Percentiles rank a stretch among this genome's conserved stretches.
Conservation (phyloP, 2,888 invertebrate species). For the Drosophila melanosoma region DNA sequence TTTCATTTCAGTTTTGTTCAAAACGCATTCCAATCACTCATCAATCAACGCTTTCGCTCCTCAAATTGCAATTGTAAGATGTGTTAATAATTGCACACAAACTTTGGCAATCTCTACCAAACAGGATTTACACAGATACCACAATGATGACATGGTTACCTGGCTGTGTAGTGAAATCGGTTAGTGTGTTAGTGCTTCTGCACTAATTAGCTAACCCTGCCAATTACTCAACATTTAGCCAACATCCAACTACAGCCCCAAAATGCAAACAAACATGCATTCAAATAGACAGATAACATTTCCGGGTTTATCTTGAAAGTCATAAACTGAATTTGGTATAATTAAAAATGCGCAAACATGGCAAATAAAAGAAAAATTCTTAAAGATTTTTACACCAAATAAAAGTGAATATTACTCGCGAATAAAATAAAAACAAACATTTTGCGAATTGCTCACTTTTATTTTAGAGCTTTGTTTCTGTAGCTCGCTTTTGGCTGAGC, state of each 20-base stretch:
- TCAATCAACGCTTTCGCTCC: slow-evolving; percentile 35
- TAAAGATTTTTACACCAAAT: slow-evolving; percentile 53
- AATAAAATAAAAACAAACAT: slow-evolving; percentile 43
- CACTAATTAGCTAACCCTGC: slow-evolving; percentile 70
- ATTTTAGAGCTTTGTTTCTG: slow-evolving; percentile 31
- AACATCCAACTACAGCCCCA: slow-evolving; percentile 31
- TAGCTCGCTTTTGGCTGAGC: slow-evolving; percentile 11
- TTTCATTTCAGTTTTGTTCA: slow-evolving; percentile 59
- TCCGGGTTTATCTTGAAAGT: slow-evolving; percentile 15
- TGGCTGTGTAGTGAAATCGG: slow-evolving; percentile 51
- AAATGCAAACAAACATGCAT: background rate
- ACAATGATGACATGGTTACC: slow-evolving; percentile 30
- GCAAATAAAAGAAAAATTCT: slow-evolving; percentile 49
- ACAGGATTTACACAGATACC: slow-evolving; percentile 40
- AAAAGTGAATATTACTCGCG: slow-evolving; percentile 63
- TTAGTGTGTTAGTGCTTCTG: slow-evolving; percentile 55
- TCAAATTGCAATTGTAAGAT: slow-evolving; percentile 53
- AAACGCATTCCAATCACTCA: slow-evolving; percentile 64
- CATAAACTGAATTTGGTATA: slow-evolving; percentile 36
- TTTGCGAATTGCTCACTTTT: slow-evolving; percentile 7
- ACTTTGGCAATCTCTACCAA: slow-evolving; percentile 52
- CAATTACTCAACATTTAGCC: slow-evolving; percentile 35
- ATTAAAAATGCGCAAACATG: slow-evolving; percentile 73
- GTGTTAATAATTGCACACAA: slow-evolving; percentile 37
- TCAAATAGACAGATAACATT: background rate